Base-by-base conservation (phyloP, 2,113 vertebrate genomes). In the Nibea albiflora region DNA sequence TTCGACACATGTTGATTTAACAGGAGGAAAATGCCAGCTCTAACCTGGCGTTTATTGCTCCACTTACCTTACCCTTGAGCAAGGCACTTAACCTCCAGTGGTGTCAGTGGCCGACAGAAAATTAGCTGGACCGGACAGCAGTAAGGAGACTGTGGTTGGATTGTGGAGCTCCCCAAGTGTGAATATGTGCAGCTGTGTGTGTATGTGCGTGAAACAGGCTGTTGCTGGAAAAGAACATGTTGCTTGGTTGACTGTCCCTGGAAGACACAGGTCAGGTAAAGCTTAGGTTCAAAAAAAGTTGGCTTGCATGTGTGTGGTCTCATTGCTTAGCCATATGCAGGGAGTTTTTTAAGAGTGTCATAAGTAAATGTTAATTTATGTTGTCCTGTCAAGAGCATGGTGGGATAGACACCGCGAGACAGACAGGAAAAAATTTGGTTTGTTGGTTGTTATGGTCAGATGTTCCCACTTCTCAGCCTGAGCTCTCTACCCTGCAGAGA, bases 381-480 rank as follows among this genome's bases (percentile, higher is more conserved):
- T 68, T 16, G 57, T 47, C 49, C 66, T 8, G 61, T 87, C 42
- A 31, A 16, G 50, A 69, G 39, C 65, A 63, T 54, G 42, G 42
- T 81, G 76, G 56, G 47, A 52, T n/a, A 67, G 26, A 80, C 56
- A 46, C 16, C 1, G 22, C 12, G 42, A 67, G 52, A 46, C 35
- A 35, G 63, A 76, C 44, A 26, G 69, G 57, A 15, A 70, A 84
- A 82, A 80, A 19, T 46, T 24, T 46, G 52, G 31, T 66, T 49
- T 47, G 61, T 73, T 85, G 52, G 70, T 76, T 77, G 78, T 76
- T 84, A 78, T 54, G 84, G 63, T 92, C 81, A 86, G 76, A 89
- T 84, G 84, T 84, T 82, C 47, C 39, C 58, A 28, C 26, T 16
- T 72, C 22, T 39, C 47, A 79, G 74, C 17, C 35, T 1, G 39